These are phyloP conservation scores for Anableps anableps DNA, from an alignment of 2,797 vertebrate genomes.

Conservation along the genomic window DNA sequence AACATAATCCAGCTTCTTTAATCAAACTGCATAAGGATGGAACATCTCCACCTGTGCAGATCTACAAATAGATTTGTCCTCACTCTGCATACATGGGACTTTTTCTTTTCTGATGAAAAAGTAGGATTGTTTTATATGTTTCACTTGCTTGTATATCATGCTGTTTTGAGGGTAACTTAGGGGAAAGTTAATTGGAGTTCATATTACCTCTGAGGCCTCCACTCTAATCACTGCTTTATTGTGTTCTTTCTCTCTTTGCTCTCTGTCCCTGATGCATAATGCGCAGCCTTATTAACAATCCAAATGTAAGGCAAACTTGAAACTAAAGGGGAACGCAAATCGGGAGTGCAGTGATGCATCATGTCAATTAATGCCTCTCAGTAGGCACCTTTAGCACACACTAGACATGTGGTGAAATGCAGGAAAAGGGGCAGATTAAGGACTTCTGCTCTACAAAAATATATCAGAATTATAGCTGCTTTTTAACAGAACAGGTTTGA, in stretches of 20 bases:
- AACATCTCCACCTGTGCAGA: constrained; percentile 15
- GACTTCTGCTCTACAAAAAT: not conserved
- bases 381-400: not conserved
- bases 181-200: constrained; percentile 44
- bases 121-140: not conserved
- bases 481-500: not conserved
- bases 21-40: constrained; percentile 15
- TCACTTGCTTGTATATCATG: constrained; percentile 2
- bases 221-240: constrained; percentile 53
- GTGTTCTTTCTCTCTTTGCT: constrained; percentile 54
- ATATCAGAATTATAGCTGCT: not conserved
- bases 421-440: not conserved
- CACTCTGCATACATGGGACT: too few relatives aligned
- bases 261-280: constrained; percentile 41
- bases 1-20: constrained; percentile 26
- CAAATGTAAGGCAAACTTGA: constrained; percentile 7
- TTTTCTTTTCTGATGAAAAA: constrained; percentile 6
- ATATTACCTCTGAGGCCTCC: constrained; percentile 63
- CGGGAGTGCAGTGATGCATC: not conserved
- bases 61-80: not conserved
- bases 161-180: constrained; percentile 38
- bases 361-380: not conserved
- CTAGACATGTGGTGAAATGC: not conserved
- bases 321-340: not conserved
- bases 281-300: constrained; percentile 32